Conservation (phyloP, 2,797 vertebrate genomes). For the Sebastes matsubarae region DNA sequence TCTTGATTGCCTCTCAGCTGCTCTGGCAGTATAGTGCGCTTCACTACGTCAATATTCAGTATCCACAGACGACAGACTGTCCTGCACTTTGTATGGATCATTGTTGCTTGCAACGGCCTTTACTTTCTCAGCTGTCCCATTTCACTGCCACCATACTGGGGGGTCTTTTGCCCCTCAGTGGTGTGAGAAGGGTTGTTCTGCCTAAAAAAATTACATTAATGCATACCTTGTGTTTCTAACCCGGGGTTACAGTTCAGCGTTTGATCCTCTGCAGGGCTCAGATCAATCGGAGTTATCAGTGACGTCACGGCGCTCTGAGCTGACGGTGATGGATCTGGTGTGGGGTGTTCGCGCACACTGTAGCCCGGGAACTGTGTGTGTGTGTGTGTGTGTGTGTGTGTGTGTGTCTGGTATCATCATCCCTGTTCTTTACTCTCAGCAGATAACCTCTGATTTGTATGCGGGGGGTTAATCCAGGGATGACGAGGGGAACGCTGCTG, state of each 20-base stretch:
- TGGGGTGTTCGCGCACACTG: constrained; percentile 7
- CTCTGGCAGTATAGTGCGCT: neutral
- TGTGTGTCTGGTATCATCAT: constrained; percentile 36
- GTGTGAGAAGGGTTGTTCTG: neutral
- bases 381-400: constrained; percentile 11
- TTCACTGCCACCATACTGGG: neutral
- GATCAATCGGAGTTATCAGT: constrained; percentile 50
- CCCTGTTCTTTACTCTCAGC: constrained; percentile 34
- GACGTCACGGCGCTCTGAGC: constrained; percentile 23
- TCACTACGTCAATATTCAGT: neutral
- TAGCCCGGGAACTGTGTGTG: neutral
- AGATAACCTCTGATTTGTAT: constrained; percentile 58
- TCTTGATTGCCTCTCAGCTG: neutral
- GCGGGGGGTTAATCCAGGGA: constrained; percentile 54
- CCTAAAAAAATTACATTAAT: neutral
- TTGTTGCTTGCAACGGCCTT: neutral
- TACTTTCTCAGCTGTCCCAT: neutral
- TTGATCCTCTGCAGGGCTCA: constrained; percentile 36
- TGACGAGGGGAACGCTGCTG: constrained; percentile 23
- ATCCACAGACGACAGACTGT: neutral
- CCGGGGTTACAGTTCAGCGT: neutral
- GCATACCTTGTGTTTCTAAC: neutral
- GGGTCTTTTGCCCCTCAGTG: neutral
- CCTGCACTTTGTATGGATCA: neutral
- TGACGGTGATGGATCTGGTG: constrained; percentile 38